A percentile compares a stretch with the other conserved stretches of the same genome.
These are phyloP conservation scores for Mionectes olivaceus DNA, from an alignment of 2,797 vertebrate species.

Conservation along the genomic window DNA sequence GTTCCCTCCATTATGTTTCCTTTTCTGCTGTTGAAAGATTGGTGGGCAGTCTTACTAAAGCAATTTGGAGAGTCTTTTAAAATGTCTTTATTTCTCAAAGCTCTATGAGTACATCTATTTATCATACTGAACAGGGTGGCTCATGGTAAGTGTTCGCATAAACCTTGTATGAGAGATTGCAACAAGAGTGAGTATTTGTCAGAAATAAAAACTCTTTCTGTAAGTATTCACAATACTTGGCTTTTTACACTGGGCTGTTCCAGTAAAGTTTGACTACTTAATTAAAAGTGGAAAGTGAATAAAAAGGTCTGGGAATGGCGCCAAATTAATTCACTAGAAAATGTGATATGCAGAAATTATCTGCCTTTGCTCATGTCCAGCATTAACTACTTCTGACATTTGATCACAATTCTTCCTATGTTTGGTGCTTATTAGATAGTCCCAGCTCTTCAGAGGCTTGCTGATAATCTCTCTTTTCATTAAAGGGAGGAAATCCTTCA, in stretches of 20 bases:
- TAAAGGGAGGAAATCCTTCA: background rate
- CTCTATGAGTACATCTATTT: background rate
- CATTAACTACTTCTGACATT: background rate
- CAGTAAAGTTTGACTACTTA: conserved; percentile 65
- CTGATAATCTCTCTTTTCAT: background rate
- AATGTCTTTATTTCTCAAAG: conserved; percentile 1
- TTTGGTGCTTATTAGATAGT: background rate
- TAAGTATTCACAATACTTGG: conserved; percentile 15
- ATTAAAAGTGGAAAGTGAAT: conserved; percentile 51
- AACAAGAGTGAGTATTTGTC: background rate
- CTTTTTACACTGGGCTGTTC: conserved; percentile 20
- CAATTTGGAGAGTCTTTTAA: background rate
- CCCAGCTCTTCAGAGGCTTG: background rate
- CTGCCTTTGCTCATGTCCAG: conserved; percentile 18
- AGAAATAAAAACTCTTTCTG: conserved; percentile 5
- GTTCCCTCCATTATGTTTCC: background rate
- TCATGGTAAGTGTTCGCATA: background rate
- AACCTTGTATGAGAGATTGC: background rate
- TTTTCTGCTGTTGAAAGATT: background rate
- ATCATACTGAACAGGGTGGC: background rate
- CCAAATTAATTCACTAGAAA: conserved; percentile 59
- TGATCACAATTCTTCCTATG: background rate
- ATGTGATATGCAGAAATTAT: conserved; percentile 43
- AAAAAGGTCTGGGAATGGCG: conserved; percentile 26
- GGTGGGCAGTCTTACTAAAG: background rate